Base-by-base conservation (phyloP, 2,888 invertebrate species). In the Brachylomia viminalis region DNA sequence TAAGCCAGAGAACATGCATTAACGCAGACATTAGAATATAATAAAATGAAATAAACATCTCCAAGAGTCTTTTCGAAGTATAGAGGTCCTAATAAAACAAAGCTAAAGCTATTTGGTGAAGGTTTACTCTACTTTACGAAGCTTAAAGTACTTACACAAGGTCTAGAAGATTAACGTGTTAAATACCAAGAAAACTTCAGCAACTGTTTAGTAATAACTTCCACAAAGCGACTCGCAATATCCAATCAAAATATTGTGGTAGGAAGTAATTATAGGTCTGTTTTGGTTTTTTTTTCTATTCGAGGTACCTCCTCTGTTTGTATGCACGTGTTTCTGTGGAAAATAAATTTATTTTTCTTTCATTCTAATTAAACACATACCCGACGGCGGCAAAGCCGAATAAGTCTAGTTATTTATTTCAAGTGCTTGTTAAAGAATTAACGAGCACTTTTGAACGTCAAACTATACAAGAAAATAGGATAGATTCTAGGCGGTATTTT, bases 51-150 rank as follows among this genome's bases (percentile, higher is more conserved):
- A 62, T 70, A n/a, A 33, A 45, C 23, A 17, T 17, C 23, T 30
- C 23, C 10, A 70, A 61, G 42, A 0, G 27, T 42, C 20, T 10
- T 33, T 7, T 17, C 54, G 54, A 20, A n/a, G n/a, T n/a, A n/a
- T n/a, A n/a, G n/a, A n/a, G 30, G 10, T 69, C 17, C 17, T 42
- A 70, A 45, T 47, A 13, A 70, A 62, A 45, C 11, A n/a, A 45
- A 56, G 54, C 10, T 71, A 20, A 68, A 45, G 13, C 11, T 54
- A 71, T n/a, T 45, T 70, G n/a, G 20, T 15, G 20, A 30, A 54
- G 30, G 30, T 45, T 72, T 54, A 30, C 15, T 70, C 17, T 49
- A 38, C n/a, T 69, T 52, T 69, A n/a, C 45, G n/a, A n/a, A 54
- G 23, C n/a, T 72, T 30, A 13, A 45, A 70, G 30, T 30, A 54